Base-by-base conservation (phyloP, 35 echinoderm and acorn worm genomes). In the Ophiothrix spiculata region DNA sequence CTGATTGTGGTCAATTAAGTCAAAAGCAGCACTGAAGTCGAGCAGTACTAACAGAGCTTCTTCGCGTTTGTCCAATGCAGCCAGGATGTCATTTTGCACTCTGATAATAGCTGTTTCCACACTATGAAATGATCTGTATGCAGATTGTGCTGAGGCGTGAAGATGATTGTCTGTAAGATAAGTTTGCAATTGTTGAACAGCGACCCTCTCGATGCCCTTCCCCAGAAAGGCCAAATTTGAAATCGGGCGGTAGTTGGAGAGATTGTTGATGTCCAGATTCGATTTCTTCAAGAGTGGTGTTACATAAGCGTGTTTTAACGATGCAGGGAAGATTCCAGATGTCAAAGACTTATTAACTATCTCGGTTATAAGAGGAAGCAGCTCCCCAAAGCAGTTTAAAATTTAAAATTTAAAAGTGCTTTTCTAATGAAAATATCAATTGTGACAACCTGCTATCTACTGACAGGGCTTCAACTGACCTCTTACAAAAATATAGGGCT, bases 141-240 rank as follows among this genome's bases (percentile, higher is more conserved):
- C 90, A 0, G 85, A 86, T 38, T 91, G 89, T 19, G 76, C 40
- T 17, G 19, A 25, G 19, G 31, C 80, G 56, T 45, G 31, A 63
- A 90, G 39, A 31, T 90, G 28, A 75, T 84, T 82, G 3, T 31
- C 31, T 15, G 25, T 37, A 36, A 84, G 56, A 77, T 84, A 21
- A 8, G 40, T n/a, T 25, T 46, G n/a, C 3, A 91, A 29, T 37
- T 86, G 82, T 49, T 64, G 64, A 15, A 49, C 76, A 40, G 81
- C 90, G 10, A 40, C 77, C 46, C 76, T 79, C 74, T 87, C 85
- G 42, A 87, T 13, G 6, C 80, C 32, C 79, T 91, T 91, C 0
- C 36, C 86, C 10, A 85, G 23, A 39, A 85, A 91, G 0, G 90
- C 39, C 37, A 92, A 34, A 82, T 92, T 92, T 11, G 80, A 40